These are phyloP conservation scores for Melanotaenia parkinsoni DNA, from an alignment of 2,797 vertebrate species.

Conservation along the genomic window DNA sequence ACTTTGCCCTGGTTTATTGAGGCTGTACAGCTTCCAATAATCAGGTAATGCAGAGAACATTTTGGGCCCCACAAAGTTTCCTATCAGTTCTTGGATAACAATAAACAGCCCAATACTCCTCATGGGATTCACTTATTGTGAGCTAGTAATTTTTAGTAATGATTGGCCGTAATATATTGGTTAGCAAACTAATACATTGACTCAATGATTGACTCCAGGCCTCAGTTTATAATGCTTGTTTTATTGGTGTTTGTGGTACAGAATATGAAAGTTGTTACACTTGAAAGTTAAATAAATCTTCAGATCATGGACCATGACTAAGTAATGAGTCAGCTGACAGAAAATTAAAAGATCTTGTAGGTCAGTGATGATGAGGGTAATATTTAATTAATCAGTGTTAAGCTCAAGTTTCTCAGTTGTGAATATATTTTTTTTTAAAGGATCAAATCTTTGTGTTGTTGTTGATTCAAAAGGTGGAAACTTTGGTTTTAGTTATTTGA, in stretches of 20 bases:
- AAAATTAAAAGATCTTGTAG: neutral
- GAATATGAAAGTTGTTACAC: neutral
- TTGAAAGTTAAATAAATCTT: neutral
- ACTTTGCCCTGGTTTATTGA: slow-evolving; percentile 83
- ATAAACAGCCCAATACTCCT: slow-evolving; percentile 23
- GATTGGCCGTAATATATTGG: neutral
- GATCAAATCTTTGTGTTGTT: neutral
- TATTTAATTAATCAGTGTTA: neutral
- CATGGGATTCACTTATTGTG: neutral
- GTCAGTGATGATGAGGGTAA: neutral
- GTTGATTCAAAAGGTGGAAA: neutral
- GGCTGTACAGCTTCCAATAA: slow-evolving; percentile 76
- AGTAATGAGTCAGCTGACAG: neutral
- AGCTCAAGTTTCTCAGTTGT: neutral
- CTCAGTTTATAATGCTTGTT: neutral
- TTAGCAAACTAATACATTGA: neutral
- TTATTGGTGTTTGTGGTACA: neutral
- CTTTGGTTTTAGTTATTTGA: neutral
- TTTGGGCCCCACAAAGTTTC: slow-evolving; percentile 73
- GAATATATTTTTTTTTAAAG: neutral
- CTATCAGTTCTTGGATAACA: slow-evolving; percentile 53
- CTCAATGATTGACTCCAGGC: neutral
- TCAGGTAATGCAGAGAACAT: slow-evolving; percentile 74
- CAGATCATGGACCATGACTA: neutral
- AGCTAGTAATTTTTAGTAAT: neutral